Evolutionary conservation across 2,113 vertebrate species (phyloP).

Genomic region (Herpetotheres cachinnans): DNA sequence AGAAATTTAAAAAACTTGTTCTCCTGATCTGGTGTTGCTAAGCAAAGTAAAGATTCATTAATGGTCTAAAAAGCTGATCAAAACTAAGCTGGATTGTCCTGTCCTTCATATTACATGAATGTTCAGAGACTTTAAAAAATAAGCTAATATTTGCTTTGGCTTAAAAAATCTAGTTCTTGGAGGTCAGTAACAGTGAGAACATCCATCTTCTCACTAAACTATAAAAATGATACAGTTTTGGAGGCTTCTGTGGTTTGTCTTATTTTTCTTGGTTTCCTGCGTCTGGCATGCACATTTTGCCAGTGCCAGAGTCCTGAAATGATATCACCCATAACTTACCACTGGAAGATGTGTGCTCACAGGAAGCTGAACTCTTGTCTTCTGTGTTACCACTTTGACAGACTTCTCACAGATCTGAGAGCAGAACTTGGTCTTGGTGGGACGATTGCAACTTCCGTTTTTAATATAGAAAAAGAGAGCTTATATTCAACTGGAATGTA

Average conservation of each 20-base stretch:
- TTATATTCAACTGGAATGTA: background rate
- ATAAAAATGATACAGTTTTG: constrained; percentile 11
- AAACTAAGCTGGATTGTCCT: background rate
- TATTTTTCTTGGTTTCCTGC: constrained; percentile 54
- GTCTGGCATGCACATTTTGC: constrained; percentile 24
- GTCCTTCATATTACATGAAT: background rate
- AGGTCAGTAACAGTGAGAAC: constrained; percentile 12
- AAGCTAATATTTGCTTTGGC: constrained; percentile 46
- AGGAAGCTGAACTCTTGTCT: background rate
- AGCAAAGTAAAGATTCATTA: background rate
- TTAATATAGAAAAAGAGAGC: background rate
- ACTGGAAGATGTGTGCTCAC: background rate
- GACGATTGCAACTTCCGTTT: background rate
- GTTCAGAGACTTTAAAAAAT: background rate
- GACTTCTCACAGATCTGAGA: background rate
- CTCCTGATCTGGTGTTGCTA: background rate
- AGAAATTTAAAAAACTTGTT: too few species aligned
- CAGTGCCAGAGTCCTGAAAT: background rate
- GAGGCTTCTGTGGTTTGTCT: constrained; percentile 8
- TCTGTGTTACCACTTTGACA: background rate
- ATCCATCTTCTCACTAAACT: constrained; percentile 11
- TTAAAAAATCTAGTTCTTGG: background rate
- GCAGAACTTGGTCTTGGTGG: background rate
- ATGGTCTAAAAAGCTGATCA: background rate
- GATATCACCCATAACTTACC: background rate